A percentile compares a stretch with the other conserved stretches of the same genome.
Evolutionary conservation across 2,888 invertebrate genomes (phyloP).

Genomic region (Leptopilina drosophilae): DNA sequence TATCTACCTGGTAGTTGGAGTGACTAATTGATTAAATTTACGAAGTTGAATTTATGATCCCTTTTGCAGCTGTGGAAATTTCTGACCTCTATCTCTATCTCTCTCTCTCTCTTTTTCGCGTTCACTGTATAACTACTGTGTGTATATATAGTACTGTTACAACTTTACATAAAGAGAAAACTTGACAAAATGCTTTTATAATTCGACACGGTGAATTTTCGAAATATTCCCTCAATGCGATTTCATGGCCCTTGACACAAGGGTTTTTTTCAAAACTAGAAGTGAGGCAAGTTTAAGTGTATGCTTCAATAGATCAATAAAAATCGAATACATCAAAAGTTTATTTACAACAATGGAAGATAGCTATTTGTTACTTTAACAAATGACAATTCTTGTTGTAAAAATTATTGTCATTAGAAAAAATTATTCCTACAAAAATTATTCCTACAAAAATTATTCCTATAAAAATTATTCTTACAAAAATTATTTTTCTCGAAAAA

Average conservation of each 20-base stretch:
- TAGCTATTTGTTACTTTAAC: too few relatives aligned
- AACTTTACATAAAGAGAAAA: conserved; percentile 1
- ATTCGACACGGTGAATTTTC: conserved; percentile 29
- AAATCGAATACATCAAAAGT: not conserved
- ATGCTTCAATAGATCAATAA: not conserved
- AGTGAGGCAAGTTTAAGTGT: not conserved
- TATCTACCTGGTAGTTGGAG: conserved; percentile 35
- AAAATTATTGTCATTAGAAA: too few relatives aligned
- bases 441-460: too few relatives aligned
- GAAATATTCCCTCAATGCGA: conserved; percentile 22
- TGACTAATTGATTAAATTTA: conserved; percentile 38
- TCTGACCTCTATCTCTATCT: not conserved
- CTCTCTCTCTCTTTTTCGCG: not conserved
- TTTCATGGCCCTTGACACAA: conserved; percentile 37
- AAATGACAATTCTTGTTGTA: too few relatives aligned
- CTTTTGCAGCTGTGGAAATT: conserved; percentile 29
- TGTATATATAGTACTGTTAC: not conserved
- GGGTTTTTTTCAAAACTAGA: conserved; percentile 1
- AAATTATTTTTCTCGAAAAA: too few relatives aligned
- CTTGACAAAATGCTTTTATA: conserved; percentile 23
- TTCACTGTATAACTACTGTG: too few relatives aligned
- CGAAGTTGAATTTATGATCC: conserved; percentile 22
- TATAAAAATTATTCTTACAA: too few relatives aligned
- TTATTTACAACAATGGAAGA: too few relatives aligned
- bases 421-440: too few relatives aligned